A percentile compares a stretch with the other conserved stretches of the same genome.
phyloP scores from a whole-genome alignment of 2,888 invertebrate genomes.

The Plutella xylostella region DNA sequence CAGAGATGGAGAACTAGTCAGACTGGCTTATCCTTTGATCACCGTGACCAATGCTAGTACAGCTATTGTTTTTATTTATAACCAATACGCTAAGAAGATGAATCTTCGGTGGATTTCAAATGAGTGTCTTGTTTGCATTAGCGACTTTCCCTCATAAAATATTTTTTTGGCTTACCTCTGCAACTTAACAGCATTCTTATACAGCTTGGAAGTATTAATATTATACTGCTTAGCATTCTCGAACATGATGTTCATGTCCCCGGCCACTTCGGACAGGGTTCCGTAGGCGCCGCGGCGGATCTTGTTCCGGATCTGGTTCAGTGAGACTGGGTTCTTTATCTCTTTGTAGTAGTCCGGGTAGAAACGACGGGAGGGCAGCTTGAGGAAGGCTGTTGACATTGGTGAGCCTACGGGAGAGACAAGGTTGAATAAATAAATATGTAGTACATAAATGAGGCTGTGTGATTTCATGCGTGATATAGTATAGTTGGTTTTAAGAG shows the following conservation, averaged over 20 bases:
- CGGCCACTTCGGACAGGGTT: conserved; percentile 88
- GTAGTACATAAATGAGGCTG: no score
- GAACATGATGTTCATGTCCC: conserved; percentile 96
- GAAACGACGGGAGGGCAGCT: conserved; percentile 88
- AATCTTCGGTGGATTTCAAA: no score
- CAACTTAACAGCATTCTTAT: conserved; percentile 86
- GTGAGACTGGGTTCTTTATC: conserved; percentile 94
- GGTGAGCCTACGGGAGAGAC: conserved; percentile 78
- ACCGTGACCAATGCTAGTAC: no score
- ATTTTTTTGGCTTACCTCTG: conserved; percentile 78
- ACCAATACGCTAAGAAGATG: no score
- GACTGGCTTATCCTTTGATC: no score
- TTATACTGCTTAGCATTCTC: conserved; percentile 95
- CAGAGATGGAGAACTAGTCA: no score
- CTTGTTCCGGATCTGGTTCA: conserved; percentile 90
- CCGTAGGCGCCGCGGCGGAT: conserved; percentile 85
- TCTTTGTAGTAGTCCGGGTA: conserved; percentile 99
- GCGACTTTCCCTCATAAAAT: no score
- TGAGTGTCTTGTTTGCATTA: no score
- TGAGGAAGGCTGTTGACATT: conserved; percentile 94
- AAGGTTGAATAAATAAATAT: no score
- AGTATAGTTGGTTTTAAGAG: no score
- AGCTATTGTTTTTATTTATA: no score
- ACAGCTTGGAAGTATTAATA: conserved; percentile 80
- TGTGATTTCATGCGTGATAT: no score